phyloP scores from a whole-genome alignment of 2,113 vertebrate genomes.

The Nycticorax nycticorax region DNA sequence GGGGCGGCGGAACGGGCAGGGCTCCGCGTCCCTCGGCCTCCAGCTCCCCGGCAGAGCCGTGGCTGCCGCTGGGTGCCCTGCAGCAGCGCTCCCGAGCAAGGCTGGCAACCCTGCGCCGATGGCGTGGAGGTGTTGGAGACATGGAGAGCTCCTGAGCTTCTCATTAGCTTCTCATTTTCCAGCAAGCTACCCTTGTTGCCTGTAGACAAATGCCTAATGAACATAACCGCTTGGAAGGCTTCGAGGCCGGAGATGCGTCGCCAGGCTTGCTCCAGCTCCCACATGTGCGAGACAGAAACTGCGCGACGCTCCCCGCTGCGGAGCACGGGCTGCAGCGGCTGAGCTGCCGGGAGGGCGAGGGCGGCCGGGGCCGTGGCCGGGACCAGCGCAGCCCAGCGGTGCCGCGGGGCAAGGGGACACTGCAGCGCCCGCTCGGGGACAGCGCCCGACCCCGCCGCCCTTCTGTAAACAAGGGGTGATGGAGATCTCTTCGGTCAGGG shows the following conservation, averaged over 20 bases:
- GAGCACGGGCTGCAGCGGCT: fast-evolving
- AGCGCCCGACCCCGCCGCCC: neutral
- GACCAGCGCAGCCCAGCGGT: neutral
- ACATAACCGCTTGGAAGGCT: fast-evolving
- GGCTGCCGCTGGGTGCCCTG: fast-evolving
- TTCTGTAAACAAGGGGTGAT: neutral
- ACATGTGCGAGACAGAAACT: fast-evolving
- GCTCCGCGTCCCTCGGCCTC: neutral
- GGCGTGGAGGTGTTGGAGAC: fast-evolving
- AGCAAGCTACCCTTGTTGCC: fast-evolving
- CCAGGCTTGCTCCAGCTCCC: neutral
- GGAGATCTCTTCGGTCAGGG: neutral
- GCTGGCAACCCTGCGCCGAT: fast-evolving
- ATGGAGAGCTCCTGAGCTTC: fast-evolving
- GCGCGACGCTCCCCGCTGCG: fast-evolving
- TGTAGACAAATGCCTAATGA: neutral
- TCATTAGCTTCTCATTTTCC: fast-evolving
- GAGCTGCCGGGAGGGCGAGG: fast-evolving
- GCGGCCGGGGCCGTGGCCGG: fast-evolving
- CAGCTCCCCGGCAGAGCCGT: neutral
- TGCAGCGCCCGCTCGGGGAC: fast-evolving
- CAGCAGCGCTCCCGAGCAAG: fast-evolving
- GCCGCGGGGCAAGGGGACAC: fast-evolving
- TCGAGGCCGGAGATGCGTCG: fast-evolving
- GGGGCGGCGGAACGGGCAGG: fast-evolving